Base-by-base conservation (phyloP, 1,140 invertebrate species). In the Drosophila parabipectinata region DNA sequence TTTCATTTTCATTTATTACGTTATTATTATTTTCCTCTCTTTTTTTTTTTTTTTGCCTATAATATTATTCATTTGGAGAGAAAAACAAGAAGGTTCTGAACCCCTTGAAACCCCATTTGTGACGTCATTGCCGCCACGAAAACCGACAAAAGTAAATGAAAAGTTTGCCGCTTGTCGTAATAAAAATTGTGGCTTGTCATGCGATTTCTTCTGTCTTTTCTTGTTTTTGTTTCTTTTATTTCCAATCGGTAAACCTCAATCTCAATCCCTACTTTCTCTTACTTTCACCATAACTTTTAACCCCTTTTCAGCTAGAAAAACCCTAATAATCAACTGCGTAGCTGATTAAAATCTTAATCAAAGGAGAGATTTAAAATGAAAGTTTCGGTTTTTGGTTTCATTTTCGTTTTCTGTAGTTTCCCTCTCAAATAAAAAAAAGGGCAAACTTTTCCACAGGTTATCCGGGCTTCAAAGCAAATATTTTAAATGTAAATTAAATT, bases 141-240 rank as follows among this genome's bases (percentile, higher is more conserved):
- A 39, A 50, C 12, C 39, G 50, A 45, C 18, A 44, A 59, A 66
- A 62, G 68, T 85, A 77, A 76, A 87, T 79, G 72, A 82, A 88
- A 87, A 82, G 54, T 87, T 81, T 74, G 71, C 63, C 77, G 72
- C 83, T 79, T 83, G 55, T 52, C 72, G 63, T 64, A 78, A 83
- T 88, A 55, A 77, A 81, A 88, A 87, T 79, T 55, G 83, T 69
- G 67, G 71, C 57, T 89, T 88, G 83, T 87, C 83, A 87, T 88
- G 83, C 83, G 79, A 87, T 87, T 87, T 69, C 8, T 47, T 47
- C 15, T 9, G 26, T 53, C 47, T 28, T 41, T 56, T 26, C 50
- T 37, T 39, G 28, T 47, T 37, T 14, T 12, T 32, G 7, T 37
- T 37, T 34, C 0, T 32, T 32, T 3, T 32, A 10, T 32, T 32